These are phyloP conservation scores for Microtus pennsylvanicus DNA, from an alignment of 2,113 vertebrate species.

Conservation along the genomic window DNA sequence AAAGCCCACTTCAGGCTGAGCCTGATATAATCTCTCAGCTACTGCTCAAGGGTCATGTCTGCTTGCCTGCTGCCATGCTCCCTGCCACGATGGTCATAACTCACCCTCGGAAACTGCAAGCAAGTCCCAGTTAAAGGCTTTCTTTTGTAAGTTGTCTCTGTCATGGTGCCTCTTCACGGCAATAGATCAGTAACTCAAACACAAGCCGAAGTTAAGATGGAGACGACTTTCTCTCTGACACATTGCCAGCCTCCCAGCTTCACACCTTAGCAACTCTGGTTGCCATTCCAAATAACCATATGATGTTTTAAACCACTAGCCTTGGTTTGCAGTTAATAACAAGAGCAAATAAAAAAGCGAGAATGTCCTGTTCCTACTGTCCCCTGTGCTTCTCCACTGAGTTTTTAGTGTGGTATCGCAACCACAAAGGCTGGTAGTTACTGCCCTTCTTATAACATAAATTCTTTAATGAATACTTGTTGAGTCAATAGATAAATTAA, in stretches of 20 bases:
- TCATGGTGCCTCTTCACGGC: neutral
- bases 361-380: neutral
- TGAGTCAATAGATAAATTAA: neutral
- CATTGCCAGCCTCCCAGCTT: neutral
- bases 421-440: neutral
- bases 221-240: neutral
- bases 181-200: neutral
- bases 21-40: neutral
- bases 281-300: conserved; percentile 11
- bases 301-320: neutral
- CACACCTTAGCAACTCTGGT: neutral
- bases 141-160: neutral
- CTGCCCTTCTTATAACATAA: neutral
- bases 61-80: neutral
- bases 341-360: neutral
- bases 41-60: neutral
- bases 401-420: neutral
- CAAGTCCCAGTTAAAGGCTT: neutral
- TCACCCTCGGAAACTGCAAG: neutral
- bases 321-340: neutral
- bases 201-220: neutral
- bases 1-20: neutral
- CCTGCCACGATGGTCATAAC: neutral
- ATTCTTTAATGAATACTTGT: neutral
- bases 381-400: neutral